Percentiles rank a stretch among this genome's conserved stretches.
Evolutionary conservation across 2,888 invertebrate genomes (phyloP).

Genomic region (Ecdyonurus torrentis): DNA sequence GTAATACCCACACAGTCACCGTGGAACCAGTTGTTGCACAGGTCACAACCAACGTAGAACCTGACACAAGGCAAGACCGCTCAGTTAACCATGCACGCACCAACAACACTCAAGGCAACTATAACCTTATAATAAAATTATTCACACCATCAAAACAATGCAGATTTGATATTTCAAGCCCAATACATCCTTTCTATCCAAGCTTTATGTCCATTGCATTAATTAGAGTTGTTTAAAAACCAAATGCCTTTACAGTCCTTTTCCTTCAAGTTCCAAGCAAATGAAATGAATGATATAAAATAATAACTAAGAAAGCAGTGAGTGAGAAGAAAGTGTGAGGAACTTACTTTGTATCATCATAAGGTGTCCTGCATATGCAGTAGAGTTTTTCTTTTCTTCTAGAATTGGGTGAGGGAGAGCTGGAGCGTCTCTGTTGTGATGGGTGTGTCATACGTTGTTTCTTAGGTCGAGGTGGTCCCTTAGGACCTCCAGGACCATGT

Average conservation of each 20-base stretch:
- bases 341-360: slow-evolving; percentile 80
- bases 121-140: too few relatives aligned
- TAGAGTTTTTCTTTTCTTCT: slow-evolving; percentile 57
- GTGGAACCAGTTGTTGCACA: slow-evolving; percentile 98
- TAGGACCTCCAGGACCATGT: slow-evolving; percentile 22
- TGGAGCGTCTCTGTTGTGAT: background rate
- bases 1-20: slow-evolving; percentile 91
- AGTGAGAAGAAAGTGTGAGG: background rate
- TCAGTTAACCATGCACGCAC: background rate
- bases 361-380: slow-evolving; percentile 85
- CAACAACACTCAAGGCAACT: too few relatives aligned
- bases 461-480: slow-evolving; percentile 22
- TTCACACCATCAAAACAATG: too few relatives aligned
- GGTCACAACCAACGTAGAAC: slow-evolving; percentile 94
- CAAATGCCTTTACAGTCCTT: too few relatives aligned
- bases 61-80: slow-evolving; percentile 29
- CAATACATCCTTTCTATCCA: too few relatives aligned
- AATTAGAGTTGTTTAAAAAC: too few relatives aligned
- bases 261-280: too few relatives aligned
- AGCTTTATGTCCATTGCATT: too few relatives aligned
- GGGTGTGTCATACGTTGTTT: slow-evolving; percentile 19
- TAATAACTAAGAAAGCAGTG: background rate
- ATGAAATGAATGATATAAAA: too few relatives aligned
- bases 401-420: slow-evolving; percentile 6
- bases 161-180: too few relatives aligned